Conservation (phyloP, 2,888 invertebrate species). For the Drosophila prolongata region DNA sequence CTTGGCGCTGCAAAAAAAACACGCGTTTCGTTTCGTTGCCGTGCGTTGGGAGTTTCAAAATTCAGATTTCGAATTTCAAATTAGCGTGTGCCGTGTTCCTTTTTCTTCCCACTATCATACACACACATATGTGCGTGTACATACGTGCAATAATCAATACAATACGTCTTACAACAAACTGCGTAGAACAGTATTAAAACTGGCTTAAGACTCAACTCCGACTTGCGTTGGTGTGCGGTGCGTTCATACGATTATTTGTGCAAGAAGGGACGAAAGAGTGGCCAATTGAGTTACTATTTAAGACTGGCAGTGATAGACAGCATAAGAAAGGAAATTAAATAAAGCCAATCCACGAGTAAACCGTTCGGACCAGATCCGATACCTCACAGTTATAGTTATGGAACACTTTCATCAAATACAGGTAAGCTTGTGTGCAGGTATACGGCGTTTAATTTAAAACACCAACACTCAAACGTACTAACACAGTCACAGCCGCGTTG, state of each 20-base stretch:
- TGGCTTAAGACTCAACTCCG: slow-evolving; percentile 52
- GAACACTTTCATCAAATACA: slow-evolving; percentile 84
- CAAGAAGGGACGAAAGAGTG: slow-evolving; percentile 21
- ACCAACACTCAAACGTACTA: slow-evolving; percentile 29
- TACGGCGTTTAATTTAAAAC: slow-evolving; percentile 24
- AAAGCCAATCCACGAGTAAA: slow-evolving; percentile 23
- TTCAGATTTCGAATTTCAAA: slow-evolving; percentile 10
- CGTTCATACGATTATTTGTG: slow-evolving; percentile 30
- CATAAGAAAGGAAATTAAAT: neutral
- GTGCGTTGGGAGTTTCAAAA: slow-evolving; percentile 54
- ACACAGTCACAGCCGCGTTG: slow-evolving; percentile 14
- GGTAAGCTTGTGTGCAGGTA: slow-evolving; percentile 79
- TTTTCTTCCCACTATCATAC: slow-evolving; percentile 35
- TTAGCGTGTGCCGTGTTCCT: slow-evolving; percentile 58
- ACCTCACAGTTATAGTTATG: slow-evolving; percentile 61
- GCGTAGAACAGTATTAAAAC: slow-evolving; percentile 48
- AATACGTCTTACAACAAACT: slow-evolving; percentile 59
- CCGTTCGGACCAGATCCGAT: slow-evolving; percentile 39
- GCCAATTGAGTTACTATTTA: neutral
- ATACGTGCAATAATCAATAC: slow-evolving; percentile 67
- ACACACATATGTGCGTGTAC: slow-evolving; percentile 22
- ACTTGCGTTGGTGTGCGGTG: slow-evolving; percentile 45
- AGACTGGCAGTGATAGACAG: slow-evolving; percentile 1
- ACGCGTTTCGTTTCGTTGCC: slow-evolving; percentile 42
- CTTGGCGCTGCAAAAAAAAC: slow-evolving; percentile 26